Conservation (phyloP, 2,113 vertebrate genomes). For the Erythrocebus patas region DNA sequence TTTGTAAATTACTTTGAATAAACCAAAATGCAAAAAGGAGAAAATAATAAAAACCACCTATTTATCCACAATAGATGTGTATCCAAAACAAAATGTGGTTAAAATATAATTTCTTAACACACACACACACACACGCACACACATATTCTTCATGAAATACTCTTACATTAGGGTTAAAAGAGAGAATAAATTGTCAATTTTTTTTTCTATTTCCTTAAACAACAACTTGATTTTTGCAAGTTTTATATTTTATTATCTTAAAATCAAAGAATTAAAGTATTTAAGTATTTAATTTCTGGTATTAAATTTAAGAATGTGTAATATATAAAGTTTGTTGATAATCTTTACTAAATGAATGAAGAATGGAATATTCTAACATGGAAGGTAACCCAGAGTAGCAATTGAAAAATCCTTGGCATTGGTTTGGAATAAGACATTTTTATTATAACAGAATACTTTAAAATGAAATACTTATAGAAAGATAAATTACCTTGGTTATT, state of each 20-base stretch:
- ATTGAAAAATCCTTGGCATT: neutral
- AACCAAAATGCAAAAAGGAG: neutral
- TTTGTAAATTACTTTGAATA: neutral
- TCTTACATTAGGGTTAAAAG: neutral
- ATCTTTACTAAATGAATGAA: neutral
- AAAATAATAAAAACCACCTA: neutral
- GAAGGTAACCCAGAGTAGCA: neutral
- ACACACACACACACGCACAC: neutral
- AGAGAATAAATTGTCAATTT: neutral
- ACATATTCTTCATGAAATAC: neutral
- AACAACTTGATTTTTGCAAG: neutral
- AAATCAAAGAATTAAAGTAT: neutral
- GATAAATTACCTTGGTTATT: neutral
- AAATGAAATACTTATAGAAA: conserved; percentile 21
- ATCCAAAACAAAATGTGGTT: neutral
- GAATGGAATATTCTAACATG: neutral
- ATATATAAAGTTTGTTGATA: neutral
- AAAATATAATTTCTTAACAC: neutral
- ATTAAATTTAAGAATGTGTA: neutral
- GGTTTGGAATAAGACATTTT: neutral
- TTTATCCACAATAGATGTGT: neutral
- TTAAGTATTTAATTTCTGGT: too few relatives aligned
- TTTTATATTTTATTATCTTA: neutral
- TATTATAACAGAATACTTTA: neutral
- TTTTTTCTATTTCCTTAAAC: neutral